Conservation (phyloP, 2,888 invertebrate species). For the Plebejus anna region DNA sequence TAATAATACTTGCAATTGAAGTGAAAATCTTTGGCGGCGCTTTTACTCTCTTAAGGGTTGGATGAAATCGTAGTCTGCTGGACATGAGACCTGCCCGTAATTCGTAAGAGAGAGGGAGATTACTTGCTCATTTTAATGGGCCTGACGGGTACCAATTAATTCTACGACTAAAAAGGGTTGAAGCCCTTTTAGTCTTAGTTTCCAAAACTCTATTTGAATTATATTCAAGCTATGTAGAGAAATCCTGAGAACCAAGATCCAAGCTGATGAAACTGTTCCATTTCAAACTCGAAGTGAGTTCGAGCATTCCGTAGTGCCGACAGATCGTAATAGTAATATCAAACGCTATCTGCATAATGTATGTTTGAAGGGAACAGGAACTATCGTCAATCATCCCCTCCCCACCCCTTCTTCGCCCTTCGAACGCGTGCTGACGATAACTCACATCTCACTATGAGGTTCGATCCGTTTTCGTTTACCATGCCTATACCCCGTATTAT, state of each 20-base stretch:
- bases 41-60: too few species aligned
- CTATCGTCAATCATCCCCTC: constrained; percentile 23
- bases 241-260: not conserved
- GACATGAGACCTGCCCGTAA: too few species aligned
- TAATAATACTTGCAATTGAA: not conserved
- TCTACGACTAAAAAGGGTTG: too few species aligned
- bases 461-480: constrained; percentile 4
- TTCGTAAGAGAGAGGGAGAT: too few species aligned
- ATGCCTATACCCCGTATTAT: not conserved
- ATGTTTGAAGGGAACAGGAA: constrained; percentile 26
- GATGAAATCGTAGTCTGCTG: too few species aligned
- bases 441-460: constrained; percentile 6
- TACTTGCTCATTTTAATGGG: too few species aligned
- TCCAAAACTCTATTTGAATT: too few species aligned
- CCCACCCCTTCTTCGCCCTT: not conserved
- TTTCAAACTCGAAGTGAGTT: not conserved
- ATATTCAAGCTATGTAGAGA: too few species aligned
- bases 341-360: constrained; percentile 18
- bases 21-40: too few species aligned
- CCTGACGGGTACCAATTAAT: too few species aligned
- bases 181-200: too few species aligned
- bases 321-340: constrained; percentile 17
- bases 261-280: not conserved
- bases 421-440: not conserved
- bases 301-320: not conserved